Percentiles rank a stretch among this genome's conserved stretches.
These are phyloP conservation scores for Nasonia longicornis DNA, from an alignment of 1,140 invertebrate genomes.

Conservation along the genomic window DNA sequence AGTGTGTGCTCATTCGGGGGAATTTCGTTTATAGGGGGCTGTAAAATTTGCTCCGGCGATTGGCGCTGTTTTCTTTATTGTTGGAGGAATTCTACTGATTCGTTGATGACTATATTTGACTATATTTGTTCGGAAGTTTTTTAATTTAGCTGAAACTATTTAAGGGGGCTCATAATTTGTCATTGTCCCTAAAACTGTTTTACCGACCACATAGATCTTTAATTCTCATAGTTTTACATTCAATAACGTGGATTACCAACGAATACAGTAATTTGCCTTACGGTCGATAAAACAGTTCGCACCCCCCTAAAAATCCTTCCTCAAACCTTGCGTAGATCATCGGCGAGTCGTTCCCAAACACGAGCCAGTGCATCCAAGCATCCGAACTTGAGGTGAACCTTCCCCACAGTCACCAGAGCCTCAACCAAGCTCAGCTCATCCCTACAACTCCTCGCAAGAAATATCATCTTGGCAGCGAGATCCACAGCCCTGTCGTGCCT, in stretches of 20 bases:
- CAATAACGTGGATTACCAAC: too few species aligned
- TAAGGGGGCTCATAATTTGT: too few species aligned
- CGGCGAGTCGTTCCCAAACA: conserved; percentile 54
- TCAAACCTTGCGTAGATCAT: background rate
- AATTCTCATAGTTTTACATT: too few species aligned
- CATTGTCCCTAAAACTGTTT: background rate
- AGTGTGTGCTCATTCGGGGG: too few species aligned
- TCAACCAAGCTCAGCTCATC: conserved; percentile 48
- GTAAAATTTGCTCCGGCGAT: background rate
- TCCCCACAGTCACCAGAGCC: conserved; percentile 54
- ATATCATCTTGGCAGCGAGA: conserved; percentile 50
- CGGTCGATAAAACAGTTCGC: background rate
- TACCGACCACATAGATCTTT: background rate
- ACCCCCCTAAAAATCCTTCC: background rate
- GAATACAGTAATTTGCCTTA: too few species aligned
- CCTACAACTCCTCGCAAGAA: conserved; percentile 46
- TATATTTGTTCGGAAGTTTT: too few species aligned
- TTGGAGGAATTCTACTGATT: too few species aligned
- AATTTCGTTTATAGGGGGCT: background rate
- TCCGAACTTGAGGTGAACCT: conserved; percentile 58
- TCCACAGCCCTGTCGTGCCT: conserved; percentile 58
- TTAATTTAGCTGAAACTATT: too few species aligned
- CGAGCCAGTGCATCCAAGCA: conserved; percentile 53
- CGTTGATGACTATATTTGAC: too few species aligned
- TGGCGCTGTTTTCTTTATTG: too few species aligned